phyloP scores from a whole-genome alignment of 2,888 invertebrate genomes.

The Tachina grossa region DNA sequence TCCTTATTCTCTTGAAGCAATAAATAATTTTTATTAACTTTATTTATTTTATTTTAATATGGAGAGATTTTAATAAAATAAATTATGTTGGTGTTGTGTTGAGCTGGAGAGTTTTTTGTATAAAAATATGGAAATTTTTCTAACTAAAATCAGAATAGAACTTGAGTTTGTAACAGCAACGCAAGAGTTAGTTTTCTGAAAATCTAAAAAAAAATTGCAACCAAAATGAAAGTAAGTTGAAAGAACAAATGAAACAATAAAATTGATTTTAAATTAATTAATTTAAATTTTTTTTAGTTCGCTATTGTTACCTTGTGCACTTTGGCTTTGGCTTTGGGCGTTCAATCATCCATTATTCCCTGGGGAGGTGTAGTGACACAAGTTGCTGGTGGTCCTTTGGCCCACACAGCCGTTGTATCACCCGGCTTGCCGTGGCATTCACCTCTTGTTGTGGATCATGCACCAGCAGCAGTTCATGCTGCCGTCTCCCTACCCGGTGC shows the following conservation, averaged over 20 bases:
- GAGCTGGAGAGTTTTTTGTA: slow-evolving; percentile 38
- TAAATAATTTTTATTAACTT: neutral
- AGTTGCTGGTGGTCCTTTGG: slow-evolving; percentile 74
- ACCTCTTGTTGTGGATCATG: slow-evolving; percentile 34
- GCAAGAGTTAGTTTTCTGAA: slow-evolving; percentile 68
- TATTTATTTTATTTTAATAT: neutral
- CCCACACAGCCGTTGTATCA: slow-evolving; percentile 76
- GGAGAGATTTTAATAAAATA: slow-evolving; percentile 9
- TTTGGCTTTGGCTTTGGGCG: slow-evolving; percentile 80
- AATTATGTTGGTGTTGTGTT: slow-evolving; percentile 23
- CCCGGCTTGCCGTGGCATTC: slow-evolving; percentile 61
- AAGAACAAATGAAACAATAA: neutral
- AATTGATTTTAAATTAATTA: neutral
- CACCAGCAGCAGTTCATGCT: slow-evolving; percentile 49
- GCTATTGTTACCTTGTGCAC: slow-evolving; percentile 76
- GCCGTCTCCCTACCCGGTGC: slow-evolving; percentile 43
- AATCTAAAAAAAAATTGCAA: slow-evolving; percentile 3
- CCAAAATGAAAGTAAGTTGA: slow-evolving; percentile 78
- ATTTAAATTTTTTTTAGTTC: slow-evolving; percentile 75
- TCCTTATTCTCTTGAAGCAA: slow-evolving; percentile 36
- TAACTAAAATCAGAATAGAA: slow-evolving; percentile 68
- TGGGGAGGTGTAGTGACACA: slow-evolving; percentile 74
- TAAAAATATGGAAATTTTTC: slow-evolving; percentile 69
- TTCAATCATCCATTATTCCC: slow-evolving; percentile 78
- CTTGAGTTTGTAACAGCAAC: slow-evolving; percentile 63